These are phyloP conservation scores for Ectemnius continuus DNA, from an alignment of 2,888 invertebrate species.

Conservation along the genomic window DNA sequence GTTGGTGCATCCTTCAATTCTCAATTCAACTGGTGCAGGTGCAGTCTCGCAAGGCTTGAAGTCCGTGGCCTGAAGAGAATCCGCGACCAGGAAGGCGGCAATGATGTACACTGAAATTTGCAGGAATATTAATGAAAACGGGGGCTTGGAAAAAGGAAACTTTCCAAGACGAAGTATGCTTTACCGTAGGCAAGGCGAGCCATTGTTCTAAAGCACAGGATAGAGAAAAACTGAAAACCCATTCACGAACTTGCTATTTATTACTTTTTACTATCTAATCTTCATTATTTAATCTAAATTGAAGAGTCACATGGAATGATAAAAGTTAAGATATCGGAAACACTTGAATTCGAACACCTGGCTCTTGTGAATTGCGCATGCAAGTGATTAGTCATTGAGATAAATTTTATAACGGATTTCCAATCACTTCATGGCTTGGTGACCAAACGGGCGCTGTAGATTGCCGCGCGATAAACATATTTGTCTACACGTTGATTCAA, in stretches of 20 bases:
- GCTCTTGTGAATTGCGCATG: neutral
- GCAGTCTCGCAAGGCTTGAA: constrained; percentile 38
- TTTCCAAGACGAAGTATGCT: neutral
- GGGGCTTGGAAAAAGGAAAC: too few species aligned
- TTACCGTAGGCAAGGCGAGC: constrained; percentile 38
- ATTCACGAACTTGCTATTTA: constrained; percentile 41
- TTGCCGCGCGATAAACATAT: too few species aligned
- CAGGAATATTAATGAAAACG: neutral
- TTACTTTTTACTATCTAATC: constrained; percentile 54
- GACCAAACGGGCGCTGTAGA: neutral
- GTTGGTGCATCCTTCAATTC: constrained; percentile 52
- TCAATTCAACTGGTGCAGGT: constrained; percentile 46
- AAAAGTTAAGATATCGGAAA: constrained; percentile 30
- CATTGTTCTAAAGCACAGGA: constrained; percentile 28
- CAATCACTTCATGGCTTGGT: neutral
- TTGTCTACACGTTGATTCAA: too few species aligned
- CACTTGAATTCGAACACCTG: constrained; percentile 52
- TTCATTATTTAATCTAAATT: too few species aligned
- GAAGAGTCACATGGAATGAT: constrained; percentile 18
- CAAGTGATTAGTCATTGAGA: constrained; percentile 12
- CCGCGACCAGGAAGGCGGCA: constrained; percentile 52
- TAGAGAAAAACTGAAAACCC: constrained; percentile 14
- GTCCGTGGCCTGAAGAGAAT: constrained; percentile 43
- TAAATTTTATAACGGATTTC: neutral
- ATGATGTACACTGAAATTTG: constrained; percentile 50